Evolutionary conservation across 2,113 vertebrate genomes (phyloP).

Genomic region (Sminthopsis crassicaudata): DNA sequence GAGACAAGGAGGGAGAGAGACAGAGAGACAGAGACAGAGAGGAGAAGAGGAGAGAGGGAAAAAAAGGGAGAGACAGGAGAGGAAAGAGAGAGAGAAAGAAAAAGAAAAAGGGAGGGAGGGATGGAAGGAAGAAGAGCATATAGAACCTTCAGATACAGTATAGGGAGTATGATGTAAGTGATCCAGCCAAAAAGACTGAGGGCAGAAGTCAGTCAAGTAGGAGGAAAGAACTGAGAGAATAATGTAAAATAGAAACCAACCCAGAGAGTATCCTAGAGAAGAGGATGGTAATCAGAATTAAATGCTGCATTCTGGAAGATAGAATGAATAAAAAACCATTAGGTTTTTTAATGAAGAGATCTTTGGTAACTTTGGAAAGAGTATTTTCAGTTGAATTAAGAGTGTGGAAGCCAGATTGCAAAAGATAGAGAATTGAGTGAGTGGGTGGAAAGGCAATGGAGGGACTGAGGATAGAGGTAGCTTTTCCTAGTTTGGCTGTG

Average conservation of each 20-base stretch:
- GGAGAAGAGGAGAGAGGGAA: no score
- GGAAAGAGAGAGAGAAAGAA: no score
- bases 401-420: neutral
- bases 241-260: neutral
- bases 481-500: neutral
- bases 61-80: no score
- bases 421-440: neutral
- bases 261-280: neutral
- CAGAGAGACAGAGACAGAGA: no score
- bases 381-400: neutral
- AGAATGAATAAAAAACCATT: neutral
- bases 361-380: neutral
- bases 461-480: neutral
- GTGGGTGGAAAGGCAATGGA: neutral
- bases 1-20: rapidly evolving
- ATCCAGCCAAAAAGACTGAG: neutral
- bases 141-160: neutral
- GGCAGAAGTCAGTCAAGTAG: neutral
- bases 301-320: neutral
- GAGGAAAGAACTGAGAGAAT: neutral
- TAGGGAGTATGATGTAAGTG: neutral
- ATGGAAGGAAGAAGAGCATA: no score
- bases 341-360: neutral
- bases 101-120: no score
- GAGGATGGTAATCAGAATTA: neutral